Evolutionary conservation across 2,888 invertebrate genomes (phyloP).

Genomic region (Bembecia ichneumoniformis): DNA sequence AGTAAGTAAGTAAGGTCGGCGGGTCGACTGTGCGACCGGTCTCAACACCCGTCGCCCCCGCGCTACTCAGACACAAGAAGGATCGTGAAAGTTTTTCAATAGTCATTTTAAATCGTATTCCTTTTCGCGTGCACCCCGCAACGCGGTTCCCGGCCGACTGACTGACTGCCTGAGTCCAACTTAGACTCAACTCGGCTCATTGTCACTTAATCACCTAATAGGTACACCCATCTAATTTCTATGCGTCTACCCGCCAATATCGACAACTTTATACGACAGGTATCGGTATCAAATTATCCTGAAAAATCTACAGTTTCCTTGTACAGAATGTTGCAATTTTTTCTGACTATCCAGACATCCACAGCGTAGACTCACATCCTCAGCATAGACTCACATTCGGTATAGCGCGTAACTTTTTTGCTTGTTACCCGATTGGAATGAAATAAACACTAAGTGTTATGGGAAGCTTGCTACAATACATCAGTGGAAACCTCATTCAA

Average conservation of each 20-base stretch:
- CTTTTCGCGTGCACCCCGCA: constrained; percentile 19
- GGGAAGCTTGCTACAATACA: too few species aligned
- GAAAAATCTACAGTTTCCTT: too few species aligned
- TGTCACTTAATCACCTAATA: neutral
- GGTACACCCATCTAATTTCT: neutral
- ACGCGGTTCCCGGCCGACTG: constrained; percentile 18
- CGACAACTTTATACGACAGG: neutral
- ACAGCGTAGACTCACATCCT: too few species aligned
- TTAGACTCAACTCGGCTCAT: neutral
- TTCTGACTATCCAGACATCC: too few species aligned
- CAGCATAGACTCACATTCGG: too few species aligned
- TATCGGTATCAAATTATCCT: too few species aligned
- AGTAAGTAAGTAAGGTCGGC: constrained; percentile 71
- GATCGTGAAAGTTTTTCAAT: constrained; percentile 3
- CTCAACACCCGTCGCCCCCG: constrained; percentile 57
- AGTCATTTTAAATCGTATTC: constrained; percentile 4
- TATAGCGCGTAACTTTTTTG: too few species aligned
- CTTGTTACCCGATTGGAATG: too few species aligned
- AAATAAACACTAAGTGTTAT: too few species aligned
- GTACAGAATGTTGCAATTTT: too few species aligned
- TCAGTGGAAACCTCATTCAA: too few species aligned
- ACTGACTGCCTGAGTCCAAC: neutral
- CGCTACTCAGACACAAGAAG: constrained; percentile 29
- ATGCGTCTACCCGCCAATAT: too few species aligned
- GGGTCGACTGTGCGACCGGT: constrained; percentile 54